Evolutionary conservation across 2,888 invertebrate species (phyloP), one percentile per base, ranked within the genome.

Genomic region (Amiota minor): DNA sequence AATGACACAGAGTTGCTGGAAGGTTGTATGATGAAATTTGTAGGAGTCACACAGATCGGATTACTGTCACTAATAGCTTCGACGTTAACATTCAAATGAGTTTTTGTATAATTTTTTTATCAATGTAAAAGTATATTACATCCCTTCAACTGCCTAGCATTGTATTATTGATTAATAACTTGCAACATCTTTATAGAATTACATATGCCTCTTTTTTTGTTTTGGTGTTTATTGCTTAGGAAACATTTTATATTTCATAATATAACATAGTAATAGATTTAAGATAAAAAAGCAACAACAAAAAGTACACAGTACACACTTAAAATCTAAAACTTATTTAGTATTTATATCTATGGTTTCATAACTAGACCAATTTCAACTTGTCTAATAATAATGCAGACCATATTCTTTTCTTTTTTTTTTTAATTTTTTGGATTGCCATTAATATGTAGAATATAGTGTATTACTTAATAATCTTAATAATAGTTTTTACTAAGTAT

Each of bases 211-310:
- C 71, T 74, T 80, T 79, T 23, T 23, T 23, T 1, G 35, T 35
- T 35, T 35, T 35, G 81, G 85, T 80, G 2, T 6, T 82, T 86
- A n/a, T n/a, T n/a, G n/a, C n/a, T 84, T 82, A 82, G 80, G 81
- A 81, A 86, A 85, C 83, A 77, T 82, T 82, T 78, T 77, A 18
- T 45, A 35, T 62, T 23, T 35, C 9, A 8, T 55, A n/a, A 16
- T 55, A 14, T 55, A 14, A n/a, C n/a, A n/a, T n/a, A n/a, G n/a
- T n/a, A n/a, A n/a, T n/a, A n/a, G n/a, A 45, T 64, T 64, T 46
- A 35, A 8, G 10, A 55, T 55, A 55, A 45, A 64, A 64, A 59
- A 59, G 59, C 59, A 59, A 59, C 59, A 59, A 18, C 59, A 59
- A 18, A 59, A 59, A 20, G 16, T 59, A 20, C 20, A 20, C 16